Evolutionary conservation across 53 echinoderm and acorn worm genomes (phyloP).

Genomic region (Zoroaster sp.): DNA sequence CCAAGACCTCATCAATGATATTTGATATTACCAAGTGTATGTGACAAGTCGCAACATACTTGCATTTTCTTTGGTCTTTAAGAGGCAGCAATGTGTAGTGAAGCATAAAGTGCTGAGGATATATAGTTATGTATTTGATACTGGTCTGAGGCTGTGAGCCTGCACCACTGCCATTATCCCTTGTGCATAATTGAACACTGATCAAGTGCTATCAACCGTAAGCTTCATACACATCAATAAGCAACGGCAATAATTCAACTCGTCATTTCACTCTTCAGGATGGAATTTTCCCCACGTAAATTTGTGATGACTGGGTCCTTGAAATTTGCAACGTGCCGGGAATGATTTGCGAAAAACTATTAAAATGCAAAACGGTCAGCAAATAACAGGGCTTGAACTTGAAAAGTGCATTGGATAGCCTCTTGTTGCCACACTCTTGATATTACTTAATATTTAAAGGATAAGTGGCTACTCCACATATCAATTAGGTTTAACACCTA

Average conservation of each 20-base stretch:
- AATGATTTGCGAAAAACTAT: constrained; percentile 57
- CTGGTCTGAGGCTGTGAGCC: background rate
- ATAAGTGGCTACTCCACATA: constrained; percentile 62
- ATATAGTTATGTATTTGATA: constrained; percentile 5
- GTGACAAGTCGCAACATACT: constrained; percentile 14
- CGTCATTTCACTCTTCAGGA: constrained; percentile 56
- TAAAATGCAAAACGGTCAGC: constrained; percentile 58
- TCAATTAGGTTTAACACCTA: constrained; percentile 62
- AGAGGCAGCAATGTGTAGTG: constrained; percentile 39
- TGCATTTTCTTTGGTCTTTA: constrained; percentile 27
- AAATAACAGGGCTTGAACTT: constrained; percentile 49
- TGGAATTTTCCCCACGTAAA: constrained; percentile 47
- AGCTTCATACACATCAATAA: constrained; percentile 60
- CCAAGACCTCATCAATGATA: constrained; percentile 16
- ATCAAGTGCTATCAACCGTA: constrained; percentile 56
- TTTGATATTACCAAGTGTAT: constrained; percentile 6
- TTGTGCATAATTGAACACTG: constrained; percentile 63
- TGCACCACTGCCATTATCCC: constrained; percentile 53
- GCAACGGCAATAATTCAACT: constrained; percentile 64
- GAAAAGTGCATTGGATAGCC: constrained; percentile 55
- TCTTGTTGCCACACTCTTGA: constrained; percentile 51
- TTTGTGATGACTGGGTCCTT: constrained; percentile 57
- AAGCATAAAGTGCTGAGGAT: constrained; percentile 32
- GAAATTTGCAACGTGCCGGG: constrained; percentile 58
- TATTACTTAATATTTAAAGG: constrained; percentile 57